Base-by-base conservation (phyloP, 2,113 vertebrate genomes). In the Planiliza haematocheilus region DNA sequence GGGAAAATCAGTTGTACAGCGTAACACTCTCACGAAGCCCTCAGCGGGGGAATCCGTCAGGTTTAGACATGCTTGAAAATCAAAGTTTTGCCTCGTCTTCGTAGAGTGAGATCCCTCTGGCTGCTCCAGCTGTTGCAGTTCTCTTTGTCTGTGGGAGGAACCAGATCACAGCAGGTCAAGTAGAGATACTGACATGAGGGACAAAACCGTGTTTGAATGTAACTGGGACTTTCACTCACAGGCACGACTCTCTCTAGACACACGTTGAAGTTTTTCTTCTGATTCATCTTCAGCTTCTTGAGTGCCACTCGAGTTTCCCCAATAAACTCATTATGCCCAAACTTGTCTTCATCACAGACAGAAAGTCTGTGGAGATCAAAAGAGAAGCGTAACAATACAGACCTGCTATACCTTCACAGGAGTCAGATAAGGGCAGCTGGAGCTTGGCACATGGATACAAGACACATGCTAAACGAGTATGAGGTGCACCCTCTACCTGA, bases 261-360 rank as follows among this genome's bases (percentile, higher is more conserved):
- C 85, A 99, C 96, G 45, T 95, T 99, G 87, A 97, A 97, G 89
- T 96, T 97, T 91, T 96, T 99, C 81, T 96, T 98, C 93, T 96
- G 96, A 82, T 96, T 97, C 42, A 95, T 84, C 87, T 99, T 99
- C 82, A 99, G 88, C 46, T 98, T 99, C 93, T 99, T 99, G 86
- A 99, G 92, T 0, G 96, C 95, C 90, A 99, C 96, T 64, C 98
- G 88, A 8, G 97, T 98, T 93, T 99, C 98, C 4, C 98, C 98
- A 0, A 99, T 99, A 39, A 99, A 99, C 79, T 99, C 98, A 2
- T 99, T 99, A 74, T 99, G 98, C 50, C 97, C 97, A 8, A 99
- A 99, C 81, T 98, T 99, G 91, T 99, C 98, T 84, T 99, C 98
- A 10, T 99, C 98, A 1, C 97, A 98, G 70, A 99, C 97, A 0